Conservation (phyloP, 2,888 invertebrate species). For the Phengaris arion region DNA sequence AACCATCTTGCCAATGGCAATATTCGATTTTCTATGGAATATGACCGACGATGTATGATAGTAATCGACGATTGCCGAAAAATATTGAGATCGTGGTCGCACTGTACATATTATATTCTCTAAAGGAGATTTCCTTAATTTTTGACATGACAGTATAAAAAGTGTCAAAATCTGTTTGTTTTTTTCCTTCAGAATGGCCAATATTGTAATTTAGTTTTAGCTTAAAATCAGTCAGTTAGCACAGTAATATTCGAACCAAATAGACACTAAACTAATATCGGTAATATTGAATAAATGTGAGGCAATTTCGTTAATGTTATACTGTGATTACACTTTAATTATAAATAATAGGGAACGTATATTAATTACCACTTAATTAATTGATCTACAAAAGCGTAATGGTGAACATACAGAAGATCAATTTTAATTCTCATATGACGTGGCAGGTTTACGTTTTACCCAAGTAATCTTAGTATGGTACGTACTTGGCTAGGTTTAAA, state of each 20-base stretch:
- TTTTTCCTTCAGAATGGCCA: too few species aligned
- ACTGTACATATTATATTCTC: too few species aligned
- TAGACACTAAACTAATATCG: background rate
- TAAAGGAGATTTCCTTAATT: too few species aligned
- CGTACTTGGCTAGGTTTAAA: too few species aligned
- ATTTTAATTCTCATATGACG: background rate
- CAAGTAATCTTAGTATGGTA: too few species aligned
- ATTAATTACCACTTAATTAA: constrained; percentile 7
- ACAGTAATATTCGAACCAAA: background rate
- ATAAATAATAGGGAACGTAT: constrained; percentile 25
- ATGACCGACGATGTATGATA: too few species aligned
- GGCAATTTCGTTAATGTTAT: constrained; percentile 20
- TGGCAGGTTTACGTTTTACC: background rate
- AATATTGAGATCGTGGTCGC: too few species aligned
- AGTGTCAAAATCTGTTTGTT: too few species aligned
- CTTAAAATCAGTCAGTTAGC: background rate
- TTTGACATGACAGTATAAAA: too few species aligned
- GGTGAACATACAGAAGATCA: background rate
- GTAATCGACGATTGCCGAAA: too few species aligned
- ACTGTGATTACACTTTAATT: constrained; percentile 23
- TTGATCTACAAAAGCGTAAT: background rate
- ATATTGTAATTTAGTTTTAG: background rate
- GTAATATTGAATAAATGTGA: constrained; percentile 3
- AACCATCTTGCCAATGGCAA: too few species aligned
- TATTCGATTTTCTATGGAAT: too few species aligned